Percentiles rank a stretch among this genome's conserved stretches.
These are phyloP conservation scores for Tinea semifulvella DNA, from an alignment of 2,888 invertebrate species.

Conservation along the genomic window DNA sequence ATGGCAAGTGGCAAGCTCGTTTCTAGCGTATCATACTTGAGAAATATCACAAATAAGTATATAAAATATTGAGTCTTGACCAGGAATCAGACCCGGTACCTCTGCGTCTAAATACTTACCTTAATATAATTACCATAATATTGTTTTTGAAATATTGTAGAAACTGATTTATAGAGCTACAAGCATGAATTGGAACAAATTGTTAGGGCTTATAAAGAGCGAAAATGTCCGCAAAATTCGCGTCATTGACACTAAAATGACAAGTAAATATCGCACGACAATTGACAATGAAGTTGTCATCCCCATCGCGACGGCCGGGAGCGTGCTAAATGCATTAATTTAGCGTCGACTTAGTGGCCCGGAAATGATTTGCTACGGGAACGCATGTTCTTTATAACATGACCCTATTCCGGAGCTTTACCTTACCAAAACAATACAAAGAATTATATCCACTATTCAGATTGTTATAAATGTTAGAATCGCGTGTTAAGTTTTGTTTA, in stretches of 20 bases:
- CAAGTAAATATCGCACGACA: constrained; percentile 59
- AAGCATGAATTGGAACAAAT: too few relatives aligned
- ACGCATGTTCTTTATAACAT: constrained; percentile 54
- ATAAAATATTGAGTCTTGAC: too few relatives aligned
- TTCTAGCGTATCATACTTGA: too few relatives aligned
- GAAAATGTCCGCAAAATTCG: too few relatives aligned
- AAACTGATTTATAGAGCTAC: too few relatives aligned
- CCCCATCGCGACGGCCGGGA: constrained; percentile 47
- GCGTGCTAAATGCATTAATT: constrained; percentile 68
- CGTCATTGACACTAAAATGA: constrained; percentile 43
- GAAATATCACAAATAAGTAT: too few relatives aligned
- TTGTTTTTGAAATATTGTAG: too few relatives aligned
- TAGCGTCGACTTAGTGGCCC: constrained; percentile 65
- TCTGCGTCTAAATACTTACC: too few relatives aligned
- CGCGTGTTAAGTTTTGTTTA: background rate
- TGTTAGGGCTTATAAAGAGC: too few relatives aligned
- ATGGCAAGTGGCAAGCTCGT: too few relatives aligned
- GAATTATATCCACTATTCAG: background rate
- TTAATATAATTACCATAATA: too few relatives aligned
- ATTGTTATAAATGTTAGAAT: background rate
- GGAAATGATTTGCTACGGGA: constrained; percentile 68
- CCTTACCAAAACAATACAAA: background rate
- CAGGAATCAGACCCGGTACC: too few relatives aligned
- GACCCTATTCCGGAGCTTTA: constrained; percentile 32
- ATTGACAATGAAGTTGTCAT: constrained; percentile 53